A percentile compares a stretch with the other conserved stretches of the same genome.
phyloP scores from a whole-genome alignment of 2,113 vertebrate species.

The Bubo blakistoni region DNA sequence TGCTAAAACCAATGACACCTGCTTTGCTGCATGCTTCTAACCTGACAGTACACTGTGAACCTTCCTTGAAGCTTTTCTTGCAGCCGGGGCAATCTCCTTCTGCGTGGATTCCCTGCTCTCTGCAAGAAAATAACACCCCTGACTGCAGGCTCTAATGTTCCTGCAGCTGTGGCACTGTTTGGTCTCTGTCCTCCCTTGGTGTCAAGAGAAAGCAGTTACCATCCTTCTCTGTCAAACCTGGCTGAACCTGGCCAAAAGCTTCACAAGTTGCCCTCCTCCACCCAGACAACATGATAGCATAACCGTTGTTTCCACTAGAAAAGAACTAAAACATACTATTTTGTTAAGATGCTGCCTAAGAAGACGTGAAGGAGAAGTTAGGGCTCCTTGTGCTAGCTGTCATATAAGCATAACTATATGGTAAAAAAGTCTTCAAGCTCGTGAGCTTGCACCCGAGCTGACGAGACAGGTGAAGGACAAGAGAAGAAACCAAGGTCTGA shows the following conservation, averaged over 20 bases:
- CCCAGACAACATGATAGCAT: rapidly evolving
- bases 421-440: not conserved
- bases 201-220: not conserved
- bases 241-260: not conserved
- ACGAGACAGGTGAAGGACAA: not conserved
- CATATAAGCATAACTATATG: rapidly evolving
- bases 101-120: not conserved
- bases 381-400: not conserved
- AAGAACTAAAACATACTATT: not conserved
- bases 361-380: too few relatives aligned
- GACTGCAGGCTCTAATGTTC: not conserved
- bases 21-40: not conserved
- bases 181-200: too few relatives aligned
- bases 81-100: not conserved
- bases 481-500: not conserved
- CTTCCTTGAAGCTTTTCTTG: not conserved
- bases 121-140: not conserved
- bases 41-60: not conserved
- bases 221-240: not conserved
- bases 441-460: rapidly evolving
- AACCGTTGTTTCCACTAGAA: not conserved
- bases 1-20: not conserved
- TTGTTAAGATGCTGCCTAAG: not conserved
- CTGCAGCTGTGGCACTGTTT: not conserved
- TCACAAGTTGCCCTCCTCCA: not conserved